These are phyloP conservation scores for Oncorhynchus nerka DNA, from an alignment of 2,113 vertebrate genomes.

Conservation along the genomic window DNA sequence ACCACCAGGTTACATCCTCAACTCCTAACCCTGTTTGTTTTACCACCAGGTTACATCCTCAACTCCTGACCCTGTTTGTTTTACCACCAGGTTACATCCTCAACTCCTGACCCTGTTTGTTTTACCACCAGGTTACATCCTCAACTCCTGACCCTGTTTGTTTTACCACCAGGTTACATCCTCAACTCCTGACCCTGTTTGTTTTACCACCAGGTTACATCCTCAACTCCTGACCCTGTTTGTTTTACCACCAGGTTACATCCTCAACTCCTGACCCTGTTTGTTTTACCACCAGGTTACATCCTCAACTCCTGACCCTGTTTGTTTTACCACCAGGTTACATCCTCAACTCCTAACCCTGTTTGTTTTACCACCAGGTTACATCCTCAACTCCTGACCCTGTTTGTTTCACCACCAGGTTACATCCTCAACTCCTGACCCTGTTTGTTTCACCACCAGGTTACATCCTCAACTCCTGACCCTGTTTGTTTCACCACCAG, in stretches of 20 bases:
- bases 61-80: conserved; percentile 78
- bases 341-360: conserved; percentile 79
- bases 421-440: conserved; percentile 78
- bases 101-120: conserved; percentile 79
- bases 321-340: conserved; percentile 76
- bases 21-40: conserved; percentile 78
- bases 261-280: conserved; percentile 78
- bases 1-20: conserved; percentile 78
- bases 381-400: conserved; percentile 75
- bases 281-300: conserved; percentile 65
- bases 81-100: conserved; percentile 69
- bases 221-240: conserved; percentile 79
- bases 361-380: conserved; percentile 76
- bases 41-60: conserved; percentile 77
- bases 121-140: conserved; percentile 77
- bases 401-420: conserved; percentile 66
- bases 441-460: conserved; percentile 77
- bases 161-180: conserved; percentile 75
- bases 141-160: conserved; percentile 79
- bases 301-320: conserved; percentile 78
- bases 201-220: conserved; percentile 76
- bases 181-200: conserved; percentile 67
- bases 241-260: conserved; percentile 76
- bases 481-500: conserved; percentile 69
- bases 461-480: conserved; percentile 79